Evolutionary conservation across 92 coral and sea anemone species (phyloP).

Genomic region (Umimayanthus chanpuru): DNA sequence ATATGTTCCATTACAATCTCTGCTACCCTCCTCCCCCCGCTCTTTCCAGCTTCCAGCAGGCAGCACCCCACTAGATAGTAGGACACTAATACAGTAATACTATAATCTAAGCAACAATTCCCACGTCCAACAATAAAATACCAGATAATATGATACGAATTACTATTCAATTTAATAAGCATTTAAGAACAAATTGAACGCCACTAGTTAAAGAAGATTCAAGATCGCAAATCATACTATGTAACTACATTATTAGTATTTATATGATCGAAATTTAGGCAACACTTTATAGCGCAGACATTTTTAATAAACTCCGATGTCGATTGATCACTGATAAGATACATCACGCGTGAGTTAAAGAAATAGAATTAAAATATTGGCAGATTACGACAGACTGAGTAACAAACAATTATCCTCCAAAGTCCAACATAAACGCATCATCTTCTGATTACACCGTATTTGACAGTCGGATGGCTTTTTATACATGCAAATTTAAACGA

Average conservation of each 20-base stretch:
- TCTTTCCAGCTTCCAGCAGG: background rate
- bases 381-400: too few relatives aligned
- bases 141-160: background rate
- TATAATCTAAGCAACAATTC: too few relatives aligned
- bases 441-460: too few relatives aligned
- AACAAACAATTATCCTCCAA: too few relatives aligned
- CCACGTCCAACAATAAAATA: too few relatives aligned
- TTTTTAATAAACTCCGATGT: background rate
- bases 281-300: background rate
- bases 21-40: background rate
- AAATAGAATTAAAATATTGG: too few relatives aligned
- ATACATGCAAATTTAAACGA: too few relatives aligned
- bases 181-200: background rate
- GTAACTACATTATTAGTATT: background rate
- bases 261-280: too few relatives aligned
- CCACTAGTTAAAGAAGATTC: background rate
- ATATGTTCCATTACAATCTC: background rate
- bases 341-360: too few relatives aligned
- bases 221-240: background rate
- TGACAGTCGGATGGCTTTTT: too few relatives aligned
- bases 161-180: background rate
- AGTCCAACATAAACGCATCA: too few relatives aligned
- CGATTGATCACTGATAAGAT: too few relatives aligned
- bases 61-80: background rate
- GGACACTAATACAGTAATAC: background rate